Conservation (phyloP, 2,797 vertebrate genomes). For the Vultur gryphus region DNA sequence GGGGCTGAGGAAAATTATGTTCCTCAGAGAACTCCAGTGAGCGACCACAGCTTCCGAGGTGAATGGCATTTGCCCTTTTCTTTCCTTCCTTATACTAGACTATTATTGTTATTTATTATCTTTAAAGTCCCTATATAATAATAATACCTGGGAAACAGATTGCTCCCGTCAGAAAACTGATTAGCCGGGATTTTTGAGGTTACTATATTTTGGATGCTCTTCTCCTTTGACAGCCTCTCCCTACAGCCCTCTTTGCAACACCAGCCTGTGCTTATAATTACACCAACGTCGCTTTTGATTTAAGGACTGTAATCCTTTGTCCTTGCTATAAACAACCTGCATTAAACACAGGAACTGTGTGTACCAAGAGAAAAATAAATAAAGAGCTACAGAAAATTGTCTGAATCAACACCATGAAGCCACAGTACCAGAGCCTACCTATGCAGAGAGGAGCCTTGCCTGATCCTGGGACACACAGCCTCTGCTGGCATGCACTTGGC, state of each 20-base stretch:
- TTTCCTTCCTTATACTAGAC: constrained; percentile 29
- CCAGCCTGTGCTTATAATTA: constrained; percentile 66
- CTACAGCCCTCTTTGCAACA: constrained; percentile 56
- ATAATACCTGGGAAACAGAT: constrained; percentile 55
- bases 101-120: constrained; percentile 65
- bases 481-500: neutral
- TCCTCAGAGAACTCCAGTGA: neutral
- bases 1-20: constrained; percentile 2
- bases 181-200: constrained; percentile 68
- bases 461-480: neutral
- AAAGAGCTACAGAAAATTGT: constrained; percentile 40
- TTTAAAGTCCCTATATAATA: constrained; percentile 59
- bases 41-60: constrained; percentile 27
- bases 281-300: constrained; percentile 62
- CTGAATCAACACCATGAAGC: neutral
- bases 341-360: constrained; percentile 39
- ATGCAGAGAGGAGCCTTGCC: neutral
- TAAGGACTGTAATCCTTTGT: constrained; percentile 70
- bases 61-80: constrained; percentile 60
- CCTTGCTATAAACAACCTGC: constrained; percentile 68
- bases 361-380: constrained; percentile 71
- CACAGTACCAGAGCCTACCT: neutral
- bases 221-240: constrained; percentile 65
- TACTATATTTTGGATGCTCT: constrained; percentile 69
- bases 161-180: constrained; percentile 65